Percentiles rank a stretch among this genome's conserved stretches.
phyloP scores from a whole-genome alignment of 2,888 invertebrate genomes.

The Minunthozetes semirufus region DNA sequence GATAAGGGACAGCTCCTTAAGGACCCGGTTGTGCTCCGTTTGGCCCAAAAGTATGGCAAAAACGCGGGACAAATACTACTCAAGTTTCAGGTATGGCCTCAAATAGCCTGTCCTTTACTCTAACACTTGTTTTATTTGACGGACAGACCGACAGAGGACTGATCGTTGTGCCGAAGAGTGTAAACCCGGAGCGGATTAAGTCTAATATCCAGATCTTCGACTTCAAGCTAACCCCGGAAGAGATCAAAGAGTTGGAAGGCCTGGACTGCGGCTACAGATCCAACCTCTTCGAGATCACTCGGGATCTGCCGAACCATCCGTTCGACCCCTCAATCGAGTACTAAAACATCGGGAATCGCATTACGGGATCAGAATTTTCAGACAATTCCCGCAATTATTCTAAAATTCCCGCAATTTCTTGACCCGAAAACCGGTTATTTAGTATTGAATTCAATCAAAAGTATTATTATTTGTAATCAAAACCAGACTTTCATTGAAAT shows the following conservation, averaged over 20 bases:
- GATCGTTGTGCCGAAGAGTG: conserved; percentile 75
- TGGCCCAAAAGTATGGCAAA: conserved; percentile 58
- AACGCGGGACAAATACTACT: conserved; percentile 60
- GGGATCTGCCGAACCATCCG: neutral
- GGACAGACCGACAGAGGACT: conserved; percentile 58
- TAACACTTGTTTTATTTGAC: neutral
- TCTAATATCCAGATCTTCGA: conserved; percentile 66
- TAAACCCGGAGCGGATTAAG: conserved; percentile 63
- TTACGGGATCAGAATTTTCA: too few species aligned
- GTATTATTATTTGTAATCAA: too few species aligned
- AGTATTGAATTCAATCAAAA: too few species aligned
- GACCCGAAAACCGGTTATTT: too few species aligned
- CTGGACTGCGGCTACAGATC: conserved; percentile 60
- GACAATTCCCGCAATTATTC: too few species aligned
- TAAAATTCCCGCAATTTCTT: too few species aligned
- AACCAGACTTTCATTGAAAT: too few species aligned
- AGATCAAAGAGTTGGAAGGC: conserved; percentile 59
- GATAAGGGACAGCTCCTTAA: conserved; percentile 55
- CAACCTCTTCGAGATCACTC: neutral
- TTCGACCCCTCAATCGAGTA: neutral
- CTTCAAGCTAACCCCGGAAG: conserved; percentile 63
- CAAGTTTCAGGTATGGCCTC: conserved; percentile 57
- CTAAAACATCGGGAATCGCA: too few species aligned
- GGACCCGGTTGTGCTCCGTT: conserved; percentile 57
- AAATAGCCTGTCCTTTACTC: too few species aligned